These are phyloP conservation scores for Elachura formosa DNA, from an alignment of 2,113 vertebrate genomes.

Conservation along the genomic window DNA sequence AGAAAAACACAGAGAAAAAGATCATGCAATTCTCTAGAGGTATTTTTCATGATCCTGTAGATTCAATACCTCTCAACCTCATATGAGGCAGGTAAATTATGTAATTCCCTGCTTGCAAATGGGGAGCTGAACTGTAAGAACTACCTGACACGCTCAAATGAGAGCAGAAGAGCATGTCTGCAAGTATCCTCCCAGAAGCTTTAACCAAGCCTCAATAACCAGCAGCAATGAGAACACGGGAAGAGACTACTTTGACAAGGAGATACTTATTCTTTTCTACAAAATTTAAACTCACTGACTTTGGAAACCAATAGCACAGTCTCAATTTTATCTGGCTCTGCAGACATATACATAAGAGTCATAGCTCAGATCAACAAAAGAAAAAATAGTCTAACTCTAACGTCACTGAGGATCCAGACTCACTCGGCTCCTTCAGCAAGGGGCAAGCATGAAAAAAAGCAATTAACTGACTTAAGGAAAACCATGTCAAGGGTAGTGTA, in stretches of 20 bases:
- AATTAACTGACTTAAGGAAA: background rate
- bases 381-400: background rate
- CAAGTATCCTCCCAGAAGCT: background rate
- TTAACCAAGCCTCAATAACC: background rate
- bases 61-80: background rate
- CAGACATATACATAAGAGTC: rapidly evolving
- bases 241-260: background rate
- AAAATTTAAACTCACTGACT: background rate
- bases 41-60: background rate
- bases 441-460: background rate
- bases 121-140: background rate
- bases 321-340: background rate
- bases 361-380: background rate
- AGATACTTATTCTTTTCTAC: background rate
- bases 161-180: rapidly evolving
- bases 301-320: background rate
- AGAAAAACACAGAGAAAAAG: background rate
- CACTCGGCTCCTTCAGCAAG: background rate
- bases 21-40: background rate
- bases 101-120: background rate
- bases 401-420: background rate
- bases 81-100: background rate
- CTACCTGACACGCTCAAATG: background rate
- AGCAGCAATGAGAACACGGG: background rate
- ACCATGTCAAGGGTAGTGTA: background rate